Evolutionary conservation across 2,888 invertebrate genomes (phyloP), one percentile per base, ranked within the genome.

Genomic region (Drosophila ezoana): DNA sequence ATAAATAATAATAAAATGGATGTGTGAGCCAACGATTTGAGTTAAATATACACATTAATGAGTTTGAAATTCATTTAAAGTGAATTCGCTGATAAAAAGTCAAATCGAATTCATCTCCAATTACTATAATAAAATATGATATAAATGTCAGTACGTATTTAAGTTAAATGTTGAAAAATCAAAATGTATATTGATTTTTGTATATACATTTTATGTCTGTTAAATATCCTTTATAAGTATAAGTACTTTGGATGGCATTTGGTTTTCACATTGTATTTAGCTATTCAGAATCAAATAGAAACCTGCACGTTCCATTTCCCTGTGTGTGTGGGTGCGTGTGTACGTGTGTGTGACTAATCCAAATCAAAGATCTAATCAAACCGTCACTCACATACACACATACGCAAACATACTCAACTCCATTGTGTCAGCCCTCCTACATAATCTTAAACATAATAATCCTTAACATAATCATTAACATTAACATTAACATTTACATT

Each of bases 401-500:
- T 18, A 13, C 40, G 38, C 45, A 38, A 18, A 35, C 20, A 44
- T 18, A 51, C 10, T 32, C 14, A 5, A 53, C n/a, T 8, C 16
- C 37, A 45, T 51, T 37, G 35, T 28, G 18, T 28, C 32, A 9
- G 32, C 18, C 20, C 43, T 28, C 20, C 43, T 28, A 32, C 20
- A 45, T 47, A 59, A 56, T 58, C 40, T 40, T 60, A 40, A 16
- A 51, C 13, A 35, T 51, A 14, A 48, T 41, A 16, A 51, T 61
- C 20, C 41, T 41, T 54, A 44, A 10, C 49, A 52, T 47, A 57
- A 52, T 45, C 52, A 52, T 72, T 53, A 60, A 14, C 45, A 54
- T 69, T 35, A 44, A 54, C 48, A 43, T 66, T 60, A 58, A 64
- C 45, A 56, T 72, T 43, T 14, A 43, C 52, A 54, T 23, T 64